Percentiles rank a stretch among this genome's conserved stretches.
phyloP scores from a whole-genome alignment of 2,113 vertebrate genomes.

The Amia ocellicauda region DNA sequence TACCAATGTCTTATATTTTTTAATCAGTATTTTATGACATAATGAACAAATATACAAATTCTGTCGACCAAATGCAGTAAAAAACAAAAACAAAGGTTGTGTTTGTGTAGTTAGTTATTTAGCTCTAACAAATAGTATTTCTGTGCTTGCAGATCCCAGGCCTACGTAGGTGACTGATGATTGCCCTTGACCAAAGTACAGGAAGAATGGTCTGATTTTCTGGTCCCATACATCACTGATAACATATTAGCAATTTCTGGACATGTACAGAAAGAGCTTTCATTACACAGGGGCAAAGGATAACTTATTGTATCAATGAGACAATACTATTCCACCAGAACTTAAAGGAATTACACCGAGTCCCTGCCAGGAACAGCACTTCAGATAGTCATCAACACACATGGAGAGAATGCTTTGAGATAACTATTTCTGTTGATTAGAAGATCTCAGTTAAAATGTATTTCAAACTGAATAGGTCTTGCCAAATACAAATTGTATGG shows the following conservation, averaged over 20 bases:
- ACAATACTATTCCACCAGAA: slow-evolving; percentile 10
- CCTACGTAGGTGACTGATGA: neutral
- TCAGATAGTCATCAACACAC: neutral
- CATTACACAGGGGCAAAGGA: neutral
- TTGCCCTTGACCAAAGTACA: neutral
- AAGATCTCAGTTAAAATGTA: neutral
- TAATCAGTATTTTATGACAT: too few species aligned
- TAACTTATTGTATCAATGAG: slow-evolving; percentile 14
- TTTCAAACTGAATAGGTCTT: neutral
- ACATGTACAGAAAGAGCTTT: neutral
- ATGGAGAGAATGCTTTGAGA: neutral
- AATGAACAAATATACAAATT: too few species aligned
- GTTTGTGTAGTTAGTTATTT: too few species aligned
- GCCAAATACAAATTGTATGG: neutral
- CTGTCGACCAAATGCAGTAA: too few species aligned
- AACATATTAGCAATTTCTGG: neutral
- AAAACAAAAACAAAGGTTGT: too few species aligned
- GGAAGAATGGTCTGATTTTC: neutral
- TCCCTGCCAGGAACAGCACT: neutral
- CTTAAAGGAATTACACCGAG: too few species aligned
- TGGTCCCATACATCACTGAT: too few species aligned
- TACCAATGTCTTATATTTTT: slow-evolving; percentile 23
- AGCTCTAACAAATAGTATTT: too few species aligned
- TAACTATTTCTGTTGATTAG: neutral
- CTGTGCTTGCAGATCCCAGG: neutral